Conservation (phyloP, 2,888 invertebrate genomes). For the Oligia latruncula region DNA sequence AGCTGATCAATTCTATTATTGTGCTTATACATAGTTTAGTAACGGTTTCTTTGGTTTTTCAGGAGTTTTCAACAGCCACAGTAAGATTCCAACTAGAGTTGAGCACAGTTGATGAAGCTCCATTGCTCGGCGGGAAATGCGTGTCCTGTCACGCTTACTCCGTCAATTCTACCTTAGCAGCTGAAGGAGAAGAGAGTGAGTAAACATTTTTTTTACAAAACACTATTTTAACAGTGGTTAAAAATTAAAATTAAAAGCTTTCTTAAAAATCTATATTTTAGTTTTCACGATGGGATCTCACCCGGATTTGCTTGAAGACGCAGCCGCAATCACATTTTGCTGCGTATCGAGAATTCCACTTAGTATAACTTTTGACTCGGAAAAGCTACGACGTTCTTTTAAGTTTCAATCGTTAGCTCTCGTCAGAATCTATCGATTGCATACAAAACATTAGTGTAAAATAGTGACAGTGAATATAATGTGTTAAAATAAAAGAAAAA, state of each 20-base stretch:
- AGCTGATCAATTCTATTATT: not conserved
- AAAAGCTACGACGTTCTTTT: too few species aligned
- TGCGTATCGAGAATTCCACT: too few species aligned
- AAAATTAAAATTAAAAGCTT: not conserved
- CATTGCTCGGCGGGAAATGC: constrained; percentile 86
- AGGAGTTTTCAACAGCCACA: constrained; percentile 91
- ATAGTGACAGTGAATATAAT: too few species aligned
- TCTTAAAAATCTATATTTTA: not conserved
- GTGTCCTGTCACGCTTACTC: constrained; percentile 89
- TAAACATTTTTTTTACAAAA: not conserved
- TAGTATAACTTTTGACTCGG: too few species aligned
- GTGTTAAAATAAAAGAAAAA: too few species aligned
- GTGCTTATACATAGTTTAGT: not conserved
- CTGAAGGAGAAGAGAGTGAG: constrained; percentile 89
- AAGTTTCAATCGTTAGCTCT: too few species aligned
- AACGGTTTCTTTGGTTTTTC: constrained; percentile 14
- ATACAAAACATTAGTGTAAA: too few species aligned
- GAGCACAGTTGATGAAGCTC: constrained; percentile 75
- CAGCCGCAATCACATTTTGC: not conserved
- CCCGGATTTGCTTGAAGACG: too few species aligned
- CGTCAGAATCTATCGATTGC: too few species aligned
- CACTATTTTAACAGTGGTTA: not conserved
- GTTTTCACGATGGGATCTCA: not conserved
- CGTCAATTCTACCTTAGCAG: constrained; percentile 84
- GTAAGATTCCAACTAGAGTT: constrained; percentile 91